Conservation (phyloP, 1,140 invertebrate genomes). For the honey bee (Apis mellifera) region Amel_HAv3.1 CM009935.2:2259001-2259500, state of each 20-base stretch:
- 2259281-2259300: constrained; percentile 8
- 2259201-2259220: constrained; percentile 65
- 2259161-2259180: constrained; percentile 43
- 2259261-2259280: constrained; percentile 22
- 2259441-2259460: background rate
- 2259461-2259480: background rate
- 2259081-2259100: constrained; percentile 23
- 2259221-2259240: constrained; percentile 46
- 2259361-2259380: constrained; percentile 56
- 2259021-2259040: constrained; percentile 7
- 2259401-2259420: constrained; percentile 52
- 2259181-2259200: constrained; percentile 57
- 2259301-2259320: constrained; percentile 29
- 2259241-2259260: constrained; percentile 40
- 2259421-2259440: background rate
- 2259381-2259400: constrained; percentile 54
- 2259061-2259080: constrained; percentile 16
- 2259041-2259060: background rate
- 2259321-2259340: constrained; percentile 54
- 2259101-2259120: constrained; percentile 20
- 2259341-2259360: constrained; percentile 51
- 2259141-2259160: constrained; percentile 54
- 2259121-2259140: constrained; percentile 50
- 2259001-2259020: background rate
- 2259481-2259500: background rate